phyloP scores from a whole-genome alignment of 1,140 invertebrate species.

The Macrobrachium nipponense region DNA sequence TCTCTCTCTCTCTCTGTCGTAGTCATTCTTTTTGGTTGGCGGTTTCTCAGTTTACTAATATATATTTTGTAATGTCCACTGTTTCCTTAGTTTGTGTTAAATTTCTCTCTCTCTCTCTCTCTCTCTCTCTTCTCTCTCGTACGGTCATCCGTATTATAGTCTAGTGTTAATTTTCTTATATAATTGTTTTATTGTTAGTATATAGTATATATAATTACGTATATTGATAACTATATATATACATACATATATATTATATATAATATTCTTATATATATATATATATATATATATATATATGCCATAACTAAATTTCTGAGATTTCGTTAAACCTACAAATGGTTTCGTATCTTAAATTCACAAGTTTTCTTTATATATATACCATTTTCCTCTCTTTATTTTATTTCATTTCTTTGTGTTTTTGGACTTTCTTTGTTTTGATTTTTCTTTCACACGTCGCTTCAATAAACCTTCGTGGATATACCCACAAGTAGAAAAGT shows the following conservation, averaged over 20 bases:
- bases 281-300: background rate
- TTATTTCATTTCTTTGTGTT: too few species aligned
- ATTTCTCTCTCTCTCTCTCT: constrained; percentile 15
- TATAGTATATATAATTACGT: constrained; percentile 25
- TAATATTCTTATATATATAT: constrained; percentile 9
- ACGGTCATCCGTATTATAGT: background rate
- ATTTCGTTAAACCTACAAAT: background rate
- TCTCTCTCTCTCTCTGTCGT: constrained; percentile 17
- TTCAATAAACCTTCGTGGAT: too few species aligned
- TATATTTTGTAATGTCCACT: too few species aligned
- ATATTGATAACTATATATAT: constrained; percentile 24
- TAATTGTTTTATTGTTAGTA: too few species aligned
- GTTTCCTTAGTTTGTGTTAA: too few species aligned
- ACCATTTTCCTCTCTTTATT: background rate
- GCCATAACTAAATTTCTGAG: background rate
- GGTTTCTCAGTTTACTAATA: too few species aligned
- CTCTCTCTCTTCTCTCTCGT: background rate
- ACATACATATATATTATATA: constrained; percentile 15
- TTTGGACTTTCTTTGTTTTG: too few species aligned
- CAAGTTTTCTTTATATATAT: background rate
- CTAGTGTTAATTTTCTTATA: background rate
- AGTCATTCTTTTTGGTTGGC: too few species aligned
- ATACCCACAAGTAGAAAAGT: too few species aligned
- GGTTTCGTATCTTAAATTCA: background rate
- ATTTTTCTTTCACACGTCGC: too few species aligned